These are phyloP conservation scores for Eucera pruinosa DNA, from an alignment of 2,888 invertebrate genomes.

Conservation along the genomic window DNA sequence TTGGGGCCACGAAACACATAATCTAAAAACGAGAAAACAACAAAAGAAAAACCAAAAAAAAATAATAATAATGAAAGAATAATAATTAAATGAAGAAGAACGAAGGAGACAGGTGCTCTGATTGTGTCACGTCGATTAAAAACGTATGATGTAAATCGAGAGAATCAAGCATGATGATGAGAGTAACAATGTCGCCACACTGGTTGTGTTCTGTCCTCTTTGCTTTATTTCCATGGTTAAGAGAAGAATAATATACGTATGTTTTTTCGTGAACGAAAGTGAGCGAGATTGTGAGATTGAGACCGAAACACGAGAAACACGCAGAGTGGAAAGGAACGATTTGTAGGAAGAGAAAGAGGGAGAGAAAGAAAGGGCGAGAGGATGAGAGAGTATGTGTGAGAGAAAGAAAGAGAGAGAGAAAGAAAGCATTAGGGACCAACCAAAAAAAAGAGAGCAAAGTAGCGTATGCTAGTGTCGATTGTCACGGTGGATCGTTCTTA, in stretches of 20 bases:
- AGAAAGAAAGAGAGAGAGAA: slow-evolving; percentile 45
- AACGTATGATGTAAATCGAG: slow-evolving; percentile 65
- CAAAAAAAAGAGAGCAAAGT: slow-evolving; percentile 53
- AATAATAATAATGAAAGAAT: slow-evolving; percentile 11
- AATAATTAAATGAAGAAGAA: slow-evolving; percentile 14
- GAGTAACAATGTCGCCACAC: slow-evolving; percentile 27
- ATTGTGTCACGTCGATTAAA: slow-evolving; percentile 73
- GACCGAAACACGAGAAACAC: slow-evolving; percentile 1
- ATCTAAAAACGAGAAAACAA: slow-evolving; percentile 72
- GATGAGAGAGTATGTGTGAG: slow-evolving; percentile 38
- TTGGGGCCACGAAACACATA: slow-evolving; percentile 83
- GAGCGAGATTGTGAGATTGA: slow-evolving; percentile 49
- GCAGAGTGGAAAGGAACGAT: neutral
- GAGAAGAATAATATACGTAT: neutral
- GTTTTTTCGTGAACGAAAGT: slow-evolving; percentile 24
- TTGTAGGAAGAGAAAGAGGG: slow-evolving; percentile 10
- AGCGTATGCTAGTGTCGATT: slow-evolving; percentile 65
- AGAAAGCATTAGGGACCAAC: slow-evolving; percentile 80
- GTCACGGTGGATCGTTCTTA: slow-evolving; percentile 75
- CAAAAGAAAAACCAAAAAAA: slow-evolving; percentile 18
- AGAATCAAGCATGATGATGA: slow-evolving; percentile 28
- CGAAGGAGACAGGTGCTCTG: slow-evolving; percentile 74
- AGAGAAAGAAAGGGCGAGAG: slow-evolving; percentile 19
- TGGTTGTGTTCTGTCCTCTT: slow-evolving; percentile 44
- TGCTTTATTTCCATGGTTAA: slow-evolving; percentile 49